Base-by-base conservation (phyloP, 2,797 vertebrate species). In the Danio aesculapii region DNA sequence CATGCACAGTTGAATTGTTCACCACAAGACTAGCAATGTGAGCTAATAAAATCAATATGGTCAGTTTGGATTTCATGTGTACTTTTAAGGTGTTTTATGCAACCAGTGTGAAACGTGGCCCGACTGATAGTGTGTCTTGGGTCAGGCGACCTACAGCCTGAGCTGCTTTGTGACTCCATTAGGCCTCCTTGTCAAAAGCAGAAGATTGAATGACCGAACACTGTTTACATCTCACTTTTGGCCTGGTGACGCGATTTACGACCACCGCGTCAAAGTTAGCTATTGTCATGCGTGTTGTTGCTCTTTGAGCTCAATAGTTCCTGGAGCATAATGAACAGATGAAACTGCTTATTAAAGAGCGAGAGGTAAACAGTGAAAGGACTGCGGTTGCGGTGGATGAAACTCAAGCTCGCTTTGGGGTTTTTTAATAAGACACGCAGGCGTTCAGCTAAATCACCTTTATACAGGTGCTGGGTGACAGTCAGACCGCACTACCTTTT, bases 211-310 rank as follows among this genome's bases (percentile, higher is more conserved):
- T 92, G 92, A 89, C 90, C 86, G 87, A 85, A 92, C 88, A 88
- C 87, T 91, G 90, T 94, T 95, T 93, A 93, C 92, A 92, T 94
- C 89, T 89, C 90, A 88, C 89, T 89, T 84, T 84, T 84, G 82
- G 85, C 87, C 90, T 86, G 89, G 89, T 53, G 58, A 72, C n/a
- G 84, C 74, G 81, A 87, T n/a, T n/a, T n/a, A 69, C 84, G 87
- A 84, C 88, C 87, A 75, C 81, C 70, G 86, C 0, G 0, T 89
- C 86, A 78, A 73, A 70, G 85, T 77, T 0, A 16, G 85, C 86
- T 86, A 84, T 86, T 76, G 68, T 81, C 88, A 77, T 79, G 78
- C 67, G 63, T 82, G 76, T 30, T 3, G 30, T 30, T 30, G 30
- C 30, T 1, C 30, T 30, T 30, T 30, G 30, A 30, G 30, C 30